Evolutionary conservation across 1,140 invertebrate genomes (phyloP).

Genomic region (Armadillidium nasatum): DNA sequence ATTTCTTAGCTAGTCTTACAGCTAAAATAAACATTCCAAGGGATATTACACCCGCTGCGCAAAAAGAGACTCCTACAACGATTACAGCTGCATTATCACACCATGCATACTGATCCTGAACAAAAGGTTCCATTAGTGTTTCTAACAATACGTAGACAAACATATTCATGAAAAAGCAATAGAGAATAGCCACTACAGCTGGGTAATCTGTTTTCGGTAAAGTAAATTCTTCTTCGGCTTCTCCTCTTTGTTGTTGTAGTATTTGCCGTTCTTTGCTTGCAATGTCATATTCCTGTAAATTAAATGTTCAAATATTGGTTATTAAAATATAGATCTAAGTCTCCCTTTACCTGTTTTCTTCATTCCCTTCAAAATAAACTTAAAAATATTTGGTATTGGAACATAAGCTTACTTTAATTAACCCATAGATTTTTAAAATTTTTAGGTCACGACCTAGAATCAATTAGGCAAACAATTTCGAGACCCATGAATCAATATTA

Average conservation of each 20-base stretch:
- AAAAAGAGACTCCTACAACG: constrained; percentile 18
- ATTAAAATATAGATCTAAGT: no score
- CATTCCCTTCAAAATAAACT: no score
- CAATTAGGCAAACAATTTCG: no score
- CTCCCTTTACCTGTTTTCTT: no score
- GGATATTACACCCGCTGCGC: constrained; percentile 25
- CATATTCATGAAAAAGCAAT: constrained; percentile 76
- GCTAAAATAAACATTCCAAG: constrained; percentile 16
- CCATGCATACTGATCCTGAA: constrained; percentile 29
- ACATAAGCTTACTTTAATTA: no score
- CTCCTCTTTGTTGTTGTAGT: background rate
- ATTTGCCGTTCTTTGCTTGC: background rate
- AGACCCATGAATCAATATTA: no score
- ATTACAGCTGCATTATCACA: constrained; percentile 26
- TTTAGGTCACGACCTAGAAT: no score
- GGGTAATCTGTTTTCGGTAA: background rate
- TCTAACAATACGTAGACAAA: constrained; percentile 86
- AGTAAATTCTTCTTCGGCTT: background rate
- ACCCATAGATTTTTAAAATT: no score
- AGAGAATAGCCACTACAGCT: constrained; percentile 58
- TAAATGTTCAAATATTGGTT: background rate
- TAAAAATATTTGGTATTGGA: no score
- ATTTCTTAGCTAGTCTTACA: constrained; percentile 26
- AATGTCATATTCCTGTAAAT: background rate
- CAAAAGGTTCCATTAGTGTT: constrained; percentile 57